Percentiles rank a stretch among this genome's conserved stretches.
phyloP scores from a whole-genome alignment of 2,797 vertebrate species.

The Myotis vivesi region DNA sequence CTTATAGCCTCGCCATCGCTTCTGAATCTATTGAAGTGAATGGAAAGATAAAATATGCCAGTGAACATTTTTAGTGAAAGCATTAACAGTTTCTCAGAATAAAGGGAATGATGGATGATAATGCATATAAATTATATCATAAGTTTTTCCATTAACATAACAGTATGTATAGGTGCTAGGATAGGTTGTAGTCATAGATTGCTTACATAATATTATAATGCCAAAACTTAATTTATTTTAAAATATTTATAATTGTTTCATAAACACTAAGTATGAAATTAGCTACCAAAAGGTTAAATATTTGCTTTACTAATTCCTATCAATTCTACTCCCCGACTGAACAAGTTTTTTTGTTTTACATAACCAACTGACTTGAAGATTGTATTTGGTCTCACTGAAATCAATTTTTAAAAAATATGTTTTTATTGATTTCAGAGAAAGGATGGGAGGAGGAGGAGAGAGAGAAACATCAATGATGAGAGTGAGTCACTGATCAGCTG shows the following conservation, averaged over 20 bases:
- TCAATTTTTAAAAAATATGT: background rate
- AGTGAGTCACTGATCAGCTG: too few species aligned
- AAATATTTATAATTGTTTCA: background rate
- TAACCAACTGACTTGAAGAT: background rate
- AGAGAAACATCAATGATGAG: too few species aligned
- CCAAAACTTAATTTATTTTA: background rate
- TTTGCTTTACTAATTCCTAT: background rate
- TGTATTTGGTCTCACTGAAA: background rate
- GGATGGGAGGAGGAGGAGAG: too few species aligned
- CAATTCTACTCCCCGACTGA: background rate
- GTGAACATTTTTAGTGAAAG: constrained; percentile 45
- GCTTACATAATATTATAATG: background rate
- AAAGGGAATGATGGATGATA: background rate
- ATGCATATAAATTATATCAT: background rate
- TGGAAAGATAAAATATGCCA: constrained; percentile 66
- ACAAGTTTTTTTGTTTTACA: background rate
- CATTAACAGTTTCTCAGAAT: constrained; percentile 31
- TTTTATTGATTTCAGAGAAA: too few species aligned
- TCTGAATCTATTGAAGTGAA: constrained; percentile 90
- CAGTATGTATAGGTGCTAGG: background rate
- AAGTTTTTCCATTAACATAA: background rate
- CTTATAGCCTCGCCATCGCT: constrained; percentile 91
- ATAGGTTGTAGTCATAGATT: background rate
- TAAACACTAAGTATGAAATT: background rate
- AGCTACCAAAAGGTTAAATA: background rate